Base-by-base conservation (phyloP, 1,140 invertebrate species). In the Varroa destructor region DNA sequence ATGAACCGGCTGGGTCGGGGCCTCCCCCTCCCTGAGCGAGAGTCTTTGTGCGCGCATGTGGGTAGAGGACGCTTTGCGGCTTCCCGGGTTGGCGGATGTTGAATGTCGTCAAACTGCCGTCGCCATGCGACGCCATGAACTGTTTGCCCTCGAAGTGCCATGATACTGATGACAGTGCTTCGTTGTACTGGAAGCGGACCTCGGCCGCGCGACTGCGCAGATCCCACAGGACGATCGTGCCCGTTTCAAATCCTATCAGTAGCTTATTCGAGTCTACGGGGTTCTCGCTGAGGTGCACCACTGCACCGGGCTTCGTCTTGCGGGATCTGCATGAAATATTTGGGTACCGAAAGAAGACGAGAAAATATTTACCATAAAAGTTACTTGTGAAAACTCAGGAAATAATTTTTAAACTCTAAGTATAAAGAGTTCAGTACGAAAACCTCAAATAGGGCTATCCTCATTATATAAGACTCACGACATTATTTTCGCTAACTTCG, bases 121-220 rank as follows among this genome's bases (percentile, higher is more conserved):
- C 94, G 10, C 85, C 86, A 80, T 98, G 94, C 76, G 90, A 90
- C 75, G 89, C 93, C 87, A 99, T 93, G 80, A 99, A 95, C 81
- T 94, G 91, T 83, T 96, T 94, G 72, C 95, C 96, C 81, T 99
- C 95, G 80, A 93, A 87, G 80, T 97, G 92, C 96, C 96, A 99
- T 72, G 88, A 86, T 77, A 94, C 86, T 72, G 90, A 92, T 77
- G 87, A 85, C 71, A 97, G 83, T 37, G 86, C 81, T 78, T 82
- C 81, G 57, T 78, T 74, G 76, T 78, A 85, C 81, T 91, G 85
- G 81, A 85, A 90, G 78, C 91, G 84, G 78, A 87, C 85, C 76
- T 97, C 93, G 14, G 89, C 90, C 71, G 78, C 80, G 79, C 87
- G 87, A 72, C 82, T 86, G 75, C 87, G 87, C 74, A 99, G 84